Conservation (phyloP, 2,888 invertebrate species). For the Ernsta delagoae region DNA sequence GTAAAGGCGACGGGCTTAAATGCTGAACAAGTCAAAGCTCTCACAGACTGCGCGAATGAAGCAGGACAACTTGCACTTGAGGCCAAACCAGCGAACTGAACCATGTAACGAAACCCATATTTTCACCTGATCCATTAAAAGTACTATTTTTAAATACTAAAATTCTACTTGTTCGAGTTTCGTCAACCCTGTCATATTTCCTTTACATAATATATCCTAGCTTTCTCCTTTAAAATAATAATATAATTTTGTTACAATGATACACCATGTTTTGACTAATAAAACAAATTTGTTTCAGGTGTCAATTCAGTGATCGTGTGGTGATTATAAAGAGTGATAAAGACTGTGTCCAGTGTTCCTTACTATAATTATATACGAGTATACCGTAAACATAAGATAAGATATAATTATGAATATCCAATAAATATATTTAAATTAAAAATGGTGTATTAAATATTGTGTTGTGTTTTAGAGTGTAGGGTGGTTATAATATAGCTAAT, state of each 20-base stretch:
- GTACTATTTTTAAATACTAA: neutral
- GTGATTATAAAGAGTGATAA: slow-evolving; percentile 80
- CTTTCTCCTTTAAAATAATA: neutral
- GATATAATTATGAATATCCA: slow-evolving; percentile 49
- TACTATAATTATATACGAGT: slow-evolving; percentile 61
- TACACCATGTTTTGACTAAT: neutral
- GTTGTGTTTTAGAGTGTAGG: slow-evolving; percentile 51
- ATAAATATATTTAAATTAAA: slow-evolving; percentile 70
- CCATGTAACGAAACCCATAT: slow-evolving; percentile 56
- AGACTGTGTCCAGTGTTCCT: slow-evolving; percentile 84
- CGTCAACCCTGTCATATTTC: slow-evolving; percentile 46
- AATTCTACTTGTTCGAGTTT: slow-evolving; percentile 50
- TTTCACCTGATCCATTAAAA: neutral
- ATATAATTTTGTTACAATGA: neutral
- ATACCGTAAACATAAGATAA: slow-evolving; percentile 10
- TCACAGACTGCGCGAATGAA: slow-evolving; percentile 78
- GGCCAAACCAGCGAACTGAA: slow-evolving; percentile 76
- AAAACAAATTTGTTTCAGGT: slow-evolving; percentile 75
- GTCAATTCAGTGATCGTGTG: slow-evolving; percentile 67
- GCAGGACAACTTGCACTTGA: slow-evolving; percentile 81
- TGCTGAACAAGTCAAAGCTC: slow-evolving; percentile 75
- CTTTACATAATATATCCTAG: slow-evolving; percentile 8
- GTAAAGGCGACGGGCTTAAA: slow-evolving; percentile 79
- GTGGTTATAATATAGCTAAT: slow-evolving; percentile 51
- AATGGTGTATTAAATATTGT: slow-evolving; percentile 74